Conservation (phyloP, 2,888 invertebrate species). For the Lepidochrysops patricia region DNA sequence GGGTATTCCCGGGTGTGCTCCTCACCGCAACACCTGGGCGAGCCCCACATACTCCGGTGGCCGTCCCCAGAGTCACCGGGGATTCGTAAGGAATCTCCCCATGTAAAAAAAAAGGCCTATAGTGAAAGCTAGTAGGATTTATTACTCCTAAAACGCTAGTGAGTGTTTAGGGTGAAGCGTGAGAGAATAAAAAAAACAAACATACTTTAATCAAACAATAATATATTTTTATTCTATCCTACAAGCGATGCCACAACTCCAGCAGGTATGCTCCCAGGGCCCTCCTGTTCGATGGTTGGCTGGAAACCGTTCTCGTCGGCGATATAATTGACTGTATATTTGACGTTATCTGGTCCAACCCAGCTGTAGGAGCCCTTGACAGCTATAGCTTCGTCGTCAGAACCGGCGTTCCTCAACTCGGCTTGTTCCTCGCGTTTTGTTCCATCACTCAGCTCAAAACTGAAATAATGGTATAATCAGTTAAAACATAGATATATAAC, state of each 20-base stretch:
- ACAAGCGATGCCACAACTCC: neutral
- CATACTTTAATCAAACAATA: neutral
- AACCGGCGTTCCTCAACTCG: slow-evolving; percentile 61
- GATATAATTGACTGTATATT: slow-evolving; percentile 49
- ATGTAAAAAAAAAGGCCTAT: too few species aligned
- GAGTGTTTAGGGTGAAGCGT: too few species aligned
- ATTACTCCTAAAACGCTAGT: too few species aligned
- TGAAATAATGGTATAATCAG: slow-evolving; percentile 30
- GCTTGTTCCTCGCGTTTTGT: slow-evolving; percentile 64
- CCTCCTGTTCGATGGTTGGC: slow-evolving; percentile 34
- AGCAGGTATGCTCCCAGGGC: slow-evolving; percentile 31
- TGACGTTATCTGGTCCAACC: slow-evolving; percentile 44
- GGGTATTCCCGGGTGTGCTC: too few species aligned
- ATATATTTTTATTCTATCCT: neutral
- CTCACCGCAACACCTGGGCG: too few species aligned
- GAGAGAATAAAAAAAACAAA: neutral
- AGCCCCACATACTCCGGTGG: too few species aligned
- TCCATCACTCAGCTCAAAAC: slow-evolving; percentile 72
- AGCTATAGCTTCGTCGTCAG: slow-evolving; percentile 66
- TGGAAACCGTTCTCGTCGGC: slow-evolving; percentile 61
- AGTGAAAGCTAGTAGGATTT: too few species aligned
- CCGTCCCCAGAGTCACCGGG: too few species aligned
- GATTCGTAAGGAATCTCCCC: too few species aligned
- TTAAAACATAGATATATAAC: neutral
- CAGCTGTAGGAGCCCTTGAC: slow-evolving; percentile 41